A percentile compares a stretch with the other conserved stretches of the same genome.
These are phyloP conservation scores for Malurus cyaneus DNA, from an alignment of 2,113 vertebrate genomes.

Conservation along the genomic window DNA sequence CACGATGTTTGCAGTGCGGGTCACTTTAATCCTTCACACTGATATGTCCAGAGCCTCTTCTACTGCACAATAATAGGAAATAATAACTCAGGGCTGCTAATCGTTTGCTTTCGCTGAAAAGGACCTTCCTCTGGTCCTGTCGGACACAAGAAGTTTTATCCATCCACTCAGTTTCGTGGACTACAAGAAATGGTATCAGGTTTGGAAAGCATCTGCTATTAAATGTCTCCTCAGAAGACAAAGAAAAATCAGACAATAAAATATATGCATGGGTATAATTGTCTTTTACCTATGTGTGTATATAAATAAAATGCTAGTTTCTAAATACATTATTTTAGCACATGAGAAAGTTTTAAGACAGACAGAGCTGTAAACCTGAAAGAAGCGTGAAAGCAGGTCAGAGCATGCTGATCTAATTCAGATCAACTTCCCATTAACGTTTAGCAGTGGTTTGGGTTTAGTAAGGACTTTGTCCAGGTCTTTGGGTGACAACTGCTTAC, in stretches of 20 bases:
- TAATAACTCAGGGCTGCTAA: constrained; percentile 1
- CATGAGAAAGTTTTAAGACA: background rate
- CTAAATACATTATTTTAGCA: background rate
- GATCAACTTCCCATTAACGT: background rate
- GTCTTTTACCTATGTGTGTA: background rate
- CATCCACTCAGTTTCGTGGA: background rate
- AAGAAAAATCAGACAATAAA: background rate
- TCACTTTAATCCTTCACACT: background rate
- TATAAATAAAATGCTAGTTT: background rate
- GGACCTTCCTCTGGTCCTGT: background rate
- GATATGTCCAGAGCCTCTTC: background rate
- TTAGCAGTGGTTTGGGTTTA: background rate
- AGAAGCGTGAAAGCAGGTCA: background rate
- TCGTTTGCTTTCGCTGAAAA: constrained; percentile 11
- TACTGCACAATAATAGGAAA: constrained; percentile 52
- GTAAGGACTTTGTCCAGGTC: background rate
- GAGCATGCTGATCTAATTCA: background rate
- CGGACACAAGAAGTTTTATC: background rate
- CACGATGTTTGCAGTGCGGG: background rate
- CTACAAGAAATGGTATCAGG: background rate
- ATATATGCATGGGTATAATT: background rate
- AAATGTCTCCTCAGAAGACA: background rate
- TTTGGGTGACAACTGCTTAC: background rate
- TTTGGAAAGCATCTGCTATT: background rate
- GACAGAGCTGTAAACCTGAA: background rate